Evolutionary conservation across 2,888 invertebrate species (phyloP).

Genomic region (Amiota communis): DNA sequence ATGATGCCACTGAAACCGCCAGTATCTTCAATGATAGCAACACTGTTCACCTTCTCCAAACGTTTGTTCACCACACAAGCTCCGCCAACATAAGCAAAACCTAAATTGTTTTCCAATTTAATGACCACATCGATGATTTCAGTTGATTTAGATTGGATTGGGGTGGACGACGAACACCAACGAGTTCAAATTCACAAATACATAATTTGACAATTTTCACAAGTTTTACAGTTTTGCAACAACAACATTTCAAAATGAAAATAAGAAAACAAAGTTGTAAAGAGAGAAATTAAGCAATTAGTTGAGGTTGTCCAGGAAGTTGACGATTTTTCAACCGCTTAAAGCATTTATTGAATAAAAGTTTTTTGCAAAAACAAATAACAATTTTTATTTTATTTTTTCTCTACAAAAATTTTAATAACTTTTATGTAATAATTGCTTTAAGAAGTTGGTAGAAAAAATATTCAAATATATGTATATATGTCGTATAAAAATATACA

Average conservation of each 20-base stretch:
- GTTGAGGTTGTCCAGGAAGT: conserved; percentile 55
- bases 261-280: conserved; percentile 40
- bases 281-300: conserved; percentile 53
- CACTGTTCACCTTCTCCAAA: conserved; percentile 95
- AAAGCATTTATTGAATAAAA: conserved; percentile 46
- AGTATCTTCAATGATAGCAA: conserved; percentile 96
- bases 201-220: conserved; percentile 37
- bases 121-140: conserved; percentile 27
- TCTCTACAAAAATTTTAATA: conserved; percentile 38
- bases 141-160: conserved; percentile 12
- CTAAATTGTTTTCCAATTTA: conserved; percentile 73
- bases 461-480: neutral
- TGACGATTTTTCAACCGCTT: conserved; percentile 52
- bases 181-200: conserved; percentile 17
- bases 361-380: conserved; percentile 42
- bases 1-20: conserved; percentile 97
- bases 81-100: conserved; percentile 96
- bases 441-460: neutral
- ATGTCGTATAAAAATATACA: neutral
- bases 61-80: conserved; percentile 96
- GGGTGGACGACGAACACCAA: conserved; percentile 6
- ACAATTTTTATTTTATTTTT: conserved; percentile 7
- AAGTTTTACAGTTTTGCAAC: conserved; percentile 16
- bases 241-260: conserved; percentile 3
- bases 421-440: conserved; percentile 52